Percentiles rank a stretch among this genome's conserved stretches.
phyloP scores from a whole-genome alignment of 1,140 invertebrate species.

The Mamestra configurata region DNA sequence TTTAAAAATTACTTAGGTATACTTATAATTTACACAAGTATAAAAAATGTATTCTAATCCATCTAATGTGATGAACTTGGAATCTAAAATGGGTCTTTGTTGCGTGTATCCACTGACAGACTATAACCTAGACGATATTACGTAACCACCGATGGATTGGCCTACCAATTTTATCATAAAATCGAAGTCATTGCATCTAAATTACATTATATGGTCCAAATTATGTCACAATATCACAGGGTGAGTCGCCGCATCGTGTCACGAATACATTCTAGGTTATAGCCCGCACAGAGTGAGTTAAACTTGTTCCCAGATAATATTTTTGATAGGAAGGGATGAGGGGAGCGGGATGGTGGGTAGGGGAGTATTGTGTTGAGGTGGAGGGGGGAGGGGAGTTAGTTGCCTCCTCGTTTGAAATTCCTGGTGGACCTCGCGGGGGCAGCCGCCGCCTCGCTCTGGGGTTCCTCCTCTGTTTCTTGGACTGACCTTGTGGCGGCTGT shows the following conservation, averaged over 20 bases:
- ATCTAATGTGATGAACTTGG: conserved; percentile 59
- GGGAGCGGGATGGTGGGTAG: conserved; percentile 36
- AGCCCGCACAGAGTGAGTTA: not conserved
- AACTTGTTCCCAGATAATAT: conserved; percentile 7
- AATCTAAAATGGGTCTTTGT: conserved; percentile 23
- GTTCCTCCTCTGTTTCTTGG: conserved; percentile 71
- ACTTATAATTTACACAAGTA: conserved; percentile 82
- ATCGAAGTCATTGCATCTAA: conserved; percentile 19
- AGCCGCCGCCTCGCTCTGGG: conserved; percentile 72
- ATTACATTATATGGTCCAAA: not conserved
- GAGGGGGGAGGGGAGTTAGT: conserved; percentile 54
- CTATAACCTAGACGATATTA: not conserved
- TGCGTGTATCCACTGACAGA: not conserved
- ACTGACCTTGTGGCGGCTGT: conserved; percentile 71
- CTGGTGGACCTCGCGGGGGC: conserved; percentile 70
- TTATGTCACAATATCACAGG: conserved; percentile 37
- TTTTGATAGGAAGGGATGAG: conserved; percentile 45
- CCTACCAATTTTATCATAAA: conserved; percentile 4
- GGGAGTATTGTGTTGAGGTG: conserved; percentile 25
- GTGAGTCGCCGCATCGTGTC: not conserved
- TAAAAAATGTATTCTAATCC: conserved; percentile 67
- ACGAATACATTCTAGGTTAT: conserved; percentile 22
- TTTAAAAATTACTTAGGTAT: conserved; percentile 80
- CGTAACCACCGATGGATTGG: conserved; percentile 35
- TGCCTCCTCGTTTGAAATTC: conserved; percentile 72